phyloP scores from a whole-genome alignment of 2,797 vertebrate species.

The Martes flavigula region DNA sequence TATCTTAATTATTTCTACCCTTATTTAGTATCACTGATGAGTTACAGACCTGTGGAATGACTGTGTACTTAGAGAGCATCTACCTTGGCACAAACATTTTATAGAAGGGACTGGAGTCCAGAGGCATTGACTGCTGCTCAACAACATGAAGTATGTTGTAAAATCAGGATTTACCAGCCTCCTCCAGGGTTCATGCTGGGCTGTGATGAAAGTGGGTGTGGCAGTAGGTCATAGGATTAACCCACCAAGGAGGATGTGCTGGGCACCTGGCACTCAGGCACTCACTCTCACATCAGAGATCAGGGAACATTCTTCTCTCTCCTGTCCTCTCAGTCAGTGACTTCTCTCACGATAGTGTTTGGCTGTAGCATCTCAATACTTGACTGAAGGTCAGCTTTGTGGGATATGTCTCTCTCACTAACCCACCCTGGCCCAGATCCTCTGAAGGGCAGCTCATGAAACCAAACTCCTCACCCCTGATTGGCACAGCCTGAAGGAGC shows the following conservation, averaged over 20 bases:
- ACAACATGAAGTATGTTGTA: neutral
- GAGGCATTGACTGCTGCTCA: too few species aligned
- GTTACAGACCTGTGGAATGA: neutral
- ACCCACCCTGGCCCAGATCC: fast-evolving
- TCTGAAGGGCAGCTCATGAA: neutral
- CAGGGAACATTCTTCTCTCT: neutral
- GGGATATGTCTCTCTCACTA: neutral
- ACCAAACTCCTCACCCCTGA: neutral
- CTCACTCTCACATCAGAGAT: too few species aligned
- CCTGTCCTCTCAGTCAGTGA: too few species aligned
- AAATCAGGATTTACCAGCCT: neutral
- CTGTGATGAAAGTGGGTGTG: neutral
- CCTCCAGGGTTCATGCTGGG: neutral
- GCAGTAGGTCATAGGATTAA: neutral
- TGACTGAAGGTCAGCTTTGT: too few species aligned
- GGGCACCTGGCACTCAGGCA: too few species aligned
- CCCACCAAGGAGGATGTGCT: too few species aligned
- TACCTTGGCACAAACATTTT: too few species aligned
- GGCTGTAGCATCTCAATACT: too few species aligned
- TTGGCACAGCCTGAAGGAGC: fast-evolving
- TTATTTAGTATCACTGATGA: neutral
- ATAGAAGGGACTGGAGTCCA: neutral
- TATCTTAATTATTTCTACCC: neutral
- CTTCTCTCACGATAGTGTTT: too few species aligned
- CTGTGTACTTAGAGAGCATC: neutral